Evolutionary conservation across 2,113 vertebrate species (phyloP).

Genomic region (Bos indicus): DNA sequence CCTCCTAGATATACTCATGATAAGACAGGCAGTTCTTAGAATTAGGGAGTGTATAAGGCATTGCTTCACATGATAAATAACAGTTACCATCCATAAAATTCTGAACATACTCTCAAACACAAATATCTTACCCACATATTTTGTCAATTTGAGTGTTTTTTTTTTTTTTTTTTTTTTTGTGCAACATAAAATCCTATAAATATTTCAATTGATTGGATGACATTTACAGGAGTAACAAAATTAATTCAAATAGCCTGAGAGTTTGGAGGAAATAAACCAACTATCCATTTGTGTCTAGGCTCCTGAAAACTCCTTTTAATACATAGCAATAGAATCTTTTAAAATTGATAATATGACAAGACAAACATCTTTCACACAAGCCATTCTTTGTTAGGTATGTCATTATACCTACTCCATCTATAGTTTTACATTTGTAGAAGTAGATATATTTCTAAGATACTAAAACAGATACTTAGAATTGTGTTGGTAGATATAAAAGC

Average conservation of each 20-base stretch:
- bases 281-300: not conserved
- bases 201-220: not conserved
- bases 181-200: not conserved
- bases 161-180: not conserved
- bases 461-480: not conserved
- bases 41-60: not conserved
- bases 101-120: not conserved
- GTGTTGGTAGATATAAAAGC: not conserved
- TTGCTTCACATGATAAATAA: not conserved
- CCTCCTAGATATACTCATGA: not conserved
- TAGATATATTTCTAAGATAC: not conserved
- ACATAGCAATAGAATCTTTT: not conserved
- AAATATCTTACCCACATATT: not conserved
- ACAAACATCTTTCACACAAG: not conserved
- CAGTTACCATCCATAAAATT: not conserved
- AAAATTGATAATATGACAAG: not conserved
- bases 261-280: not conserved
- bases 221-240: not conserved
- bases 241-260: not conserved
- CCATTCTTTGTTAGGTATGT: not conserved
- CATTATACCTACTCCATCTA: not conserved
- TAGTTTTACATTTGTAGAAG: not conserved
- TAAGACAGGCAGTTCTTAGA: not conserved
- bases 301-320: not conserved
- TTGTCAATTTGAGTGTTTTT: not conserved